phyloP scores from a whole-genome alignment of 2,888 invertebrate species.

The Tyria jacobaeae region DNA sequence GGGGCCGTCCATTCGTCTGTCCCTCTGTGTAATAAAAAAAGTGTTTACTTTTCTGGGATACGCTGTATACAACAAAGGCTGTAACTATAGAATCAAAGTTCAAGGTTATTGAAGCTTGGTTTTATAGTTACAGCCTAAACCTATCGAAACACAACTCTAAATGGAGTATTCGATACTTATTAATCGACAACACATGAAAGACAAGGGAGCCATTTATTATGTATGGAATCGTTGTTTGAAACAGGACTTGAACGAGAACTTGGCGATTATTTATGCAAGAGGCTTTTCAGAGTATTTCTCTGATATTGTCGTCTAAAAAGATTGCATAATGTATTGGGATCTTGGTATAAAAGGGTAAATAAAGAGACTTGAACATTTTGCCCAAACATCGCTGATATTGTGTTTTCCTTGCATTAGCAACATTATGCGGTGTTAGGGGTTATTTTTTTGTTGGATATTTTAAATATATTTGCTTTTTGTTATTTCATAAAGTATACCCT shows the following conservation, averaged over 20 bases:
- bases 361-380: slow-evolving; percentile 1
- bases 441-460: background rate
- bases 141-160: slow-evolving; percentile 2
- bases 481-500: background rate
- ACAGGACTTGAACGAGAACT: slow-evolving; percentile 19
- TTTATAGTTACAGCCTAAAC: slow-evolving; percentile 11
- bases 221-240: slow-evolving; percentile 27
- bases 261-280: slow-evolving; percentile 32
- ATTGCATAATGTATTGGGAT: slow-evolving; percentile 21
- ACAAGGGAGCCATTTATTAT: slow-evolving; percentile 31
- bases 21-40: too few relatives aligned
- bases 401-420: slow-evolving; percentile 4
- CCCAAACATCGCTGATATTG: slow-evolving; percentile 10
- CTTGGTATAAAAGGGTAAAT: slow-evolving; percentile 15
- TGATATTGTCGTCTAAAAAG: slow-evolving; percentile 18
- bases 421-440: background rate
- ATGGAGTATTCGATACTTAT: slow-evolving; percentile 19
- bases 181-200: slow-evolving; percentile 12
- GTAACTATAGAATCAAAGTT: background rate
- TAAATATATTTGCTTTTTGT: background rate
- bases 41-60: too few relatives aligned
- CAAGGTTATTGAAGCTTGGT: slow-evolving; percentile 7
- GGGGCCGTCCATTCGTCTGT: too few relatives aligned
- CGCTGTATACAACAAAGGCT: background rate
- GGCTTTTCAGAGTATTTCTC: slow-evolving; percentile 26